Base-by-base conservation (phyloP, 2,113 vertebrate species). In the Oreochromis spilurus region DNA sequence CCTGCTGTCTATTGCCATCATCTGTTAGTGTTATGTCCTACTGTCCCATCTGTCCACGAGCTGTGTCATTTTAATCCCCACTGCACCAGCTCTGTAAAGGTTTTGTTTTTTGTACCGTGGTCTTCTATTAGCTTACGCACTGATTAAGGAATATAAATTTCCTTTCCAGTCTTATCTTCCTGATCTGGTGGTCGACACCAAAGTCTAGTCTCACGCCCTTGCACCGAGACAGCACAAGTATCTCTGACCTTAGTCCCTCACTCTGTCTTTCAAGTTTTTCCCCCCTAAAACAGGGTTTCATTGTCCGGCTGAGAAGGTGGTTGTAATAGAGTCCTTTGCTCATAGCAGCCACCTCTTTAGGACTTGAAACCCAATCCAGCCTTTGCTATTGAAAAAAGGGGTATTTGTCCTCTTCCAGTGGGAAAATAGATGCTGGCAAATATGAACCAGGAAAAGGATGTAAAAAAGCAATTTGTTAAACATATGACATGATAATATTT, bases 311-410 rank as follows among this genome's bases (percentile, higher is more conserved):
- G 67, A 88, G 88, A 91, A 92, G 86, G 87, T 84, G 89, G 60
- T 62, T 94, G 94, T 95, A 95, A 96, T 75, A 70, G 85, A 94
- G 86, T 89, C 91, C 85, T 91, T 91, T 67, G 72, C 89, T 92
- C 87, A 86, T 36, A 88, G 82, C 75, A 50, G 84, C 91, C 83
- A 88, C 91, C 94, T 88, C 79, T 89, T 92, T 85, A 91, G 79
- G 87, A 86, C 82, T 83, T 89, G 96, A 96, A 96, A 97, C 91
- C 82, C 84, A 94, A 95, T 55, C 91, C 91, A 78, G 62, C 87
- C 60, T 90, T 92, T 86, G 89, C 89, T 84, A 84, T 80, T 91
- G 70, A 91, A 94, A 92, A 91, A 94, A 90, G 75, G 92, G 62
- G 24, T 21, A 12, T 92, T 93, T 94, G 93, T 95, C 88, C 82